Evolutionary conservation across 2,113 vertebrate species (phyloP), one percentile per base, ranked within the genome.

Genomic region (Vidua macroura): DNA sequence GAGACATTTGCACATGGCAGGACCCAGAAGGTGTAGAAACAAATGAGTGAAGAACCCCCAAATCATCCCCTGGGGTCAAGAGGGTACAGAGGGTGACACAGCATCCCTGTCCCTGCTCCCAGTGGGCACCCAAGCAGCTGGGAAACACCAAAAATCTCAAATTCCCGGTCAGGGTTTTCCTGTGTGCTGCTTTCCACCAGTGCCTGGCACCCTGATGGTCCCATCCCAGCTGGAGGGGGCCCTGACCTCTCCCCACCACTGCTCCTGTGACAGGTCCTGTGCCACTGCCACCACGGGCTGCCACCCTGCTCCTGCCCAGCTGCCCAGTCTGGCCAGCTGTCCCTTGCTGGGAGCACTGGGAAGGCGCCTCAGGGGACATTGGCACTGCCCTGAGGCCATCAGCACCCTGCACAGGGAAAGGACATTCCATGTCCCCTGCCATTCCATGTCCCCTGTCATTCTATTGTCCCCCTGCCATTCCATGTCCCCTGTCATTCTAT

Each of bases 111-210:
- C 21, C 10, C 70, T n/a, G 30, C 15, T 83, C 55, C n/a, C 7
- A 0, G 24, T 2, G 41, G 51, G 9, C 21, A 55, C 31, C 27
- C 1, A 0, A 18, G 43, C n/a, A 48, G 27, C 60, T 66, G 51
- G 62, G 62, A 75, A 23, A 33, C 31, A 22, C 25, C 46, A 13
- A 27, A 48, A 44, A 25, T 8, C 63, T 44, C 5, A 2, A 51
- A 41, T 24, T 33, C 2, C 12, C n/a, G 4, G 8, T 1, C 24
- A 15, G 37, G 33, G 13, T 18, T 55, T 35, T 46, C 27, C 58
- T 14, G 55, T 19, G 41, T 8, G 31, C 19, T n/a, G 16, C 6
- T 56, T 35, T 35, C 44, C 17, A 23, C 11, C 56, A 1, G 23
- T 6, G 55, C 28, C 49, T 20, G 41, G 60, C 22, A 30, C 15